Evolutionary conservation across 2,797 vertebrate species (phyloP).

Genomic region (Artibeus lituratus): DNA sequence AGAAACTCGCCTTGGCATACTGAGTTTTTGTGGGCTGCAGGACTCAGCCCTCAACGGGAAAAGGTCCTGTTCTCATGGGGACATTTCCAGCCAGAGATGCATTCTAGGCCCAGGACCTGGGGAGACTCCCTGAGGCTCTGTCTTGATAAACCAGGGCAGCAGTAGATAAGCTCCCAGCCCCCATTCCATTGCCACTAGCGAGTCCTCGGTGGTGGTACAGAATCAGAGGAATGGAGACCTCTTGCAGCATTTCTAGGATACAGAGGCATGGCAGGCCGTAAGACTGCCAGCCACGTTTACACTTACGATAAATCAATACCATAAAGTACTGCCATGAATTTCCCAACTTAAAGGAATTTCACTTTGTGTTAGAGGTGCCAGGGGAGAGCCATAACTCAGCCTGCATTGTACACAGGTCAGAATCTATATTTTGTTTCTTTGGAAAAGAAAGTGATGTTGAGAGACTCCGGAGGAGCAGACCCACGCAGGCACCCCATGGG

Average conservation of each 20-base stretch:
- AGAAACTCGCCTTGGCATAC: background rate
- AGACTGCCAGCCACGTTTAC: conserved; percentile 76
- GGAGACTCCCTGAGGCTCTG: background rate
- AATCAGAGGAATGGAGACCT: conserved; percentile 17
- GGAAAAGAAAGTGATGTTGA: conserved; percentile 50
- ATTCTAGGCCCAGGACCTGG: background rate
- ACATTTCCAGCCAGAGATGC: background rate
- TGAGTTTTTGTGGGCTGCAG: background rate
- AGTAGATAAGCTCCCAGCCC: background rate
- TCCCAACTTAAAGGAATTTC: conserved; percentile 70
- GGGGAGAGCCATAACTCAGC: conserved; percentile 71
- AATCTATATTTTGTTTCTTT: conserved; percentile 66
- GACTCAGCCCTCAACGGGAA: background rate
- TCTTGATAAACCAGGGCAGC: background rate
- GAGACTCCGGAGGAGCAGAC: conserved; percentile 18
- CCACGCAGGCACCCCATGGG: background rate
- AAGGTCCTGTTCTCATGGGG: background rate
- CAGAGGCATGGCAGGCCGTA: conserved; percentile 58
- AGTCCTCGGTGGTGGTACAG: background rate
- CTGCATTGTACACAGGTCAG: conserved; percentile 60
- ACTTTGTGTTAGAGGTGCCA: conserved; percentile 71
- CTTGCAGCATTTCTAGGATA: conserved; percentile 34
- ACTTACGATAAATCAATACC: conserved; percentile 80
- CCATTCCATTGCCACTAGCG: background rate
- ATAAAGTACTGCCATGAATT: conserved; percentile 70